Percentiles rank a stretch among this genome's conserved stretches.
Conservation (phyloP, 2,888 invertebrate genomes). For the Lasioglossum calceatum region DNA sequence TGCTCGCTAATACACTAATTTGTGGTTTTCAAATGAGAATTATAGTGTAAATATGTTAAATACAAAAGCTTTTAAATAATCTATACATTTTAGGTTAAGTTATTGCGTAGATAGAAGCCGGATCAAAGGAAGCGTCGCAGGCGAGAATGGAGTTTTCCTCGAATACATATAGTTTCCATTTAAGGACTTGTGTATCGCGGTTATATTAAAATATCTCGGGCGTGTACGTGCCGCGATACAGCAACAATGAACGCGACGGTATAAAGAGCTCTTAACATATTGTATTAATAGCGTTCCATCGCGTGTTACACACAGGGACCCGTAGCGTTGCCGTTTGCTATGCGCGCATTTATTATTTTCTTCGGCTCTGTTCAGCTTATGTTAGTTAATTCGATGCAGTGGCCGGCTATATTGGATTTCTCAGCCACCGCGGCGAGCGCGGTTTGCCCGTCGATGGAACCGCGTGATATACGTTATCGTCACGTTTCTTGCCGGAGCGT, state of each 20-base stretch:
- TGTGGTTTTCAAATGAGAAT: too few relatives aligned
- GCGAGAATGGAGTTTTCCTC: slow-evolving; percentile 6
- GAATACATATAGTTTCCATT: neutral
- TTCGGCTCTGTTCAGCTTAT: slow-evolving; percentile 19
- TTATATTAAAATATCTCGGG: slow-evolving; percentile 28
- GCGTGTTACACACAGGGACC: slow-evolving; percentile 30
- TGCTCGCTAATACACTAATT: too few relatives aligned
- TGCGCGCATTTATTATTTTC: slow-evolving; percentile 34
- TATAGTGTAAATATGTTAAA: too few relatives aligned
- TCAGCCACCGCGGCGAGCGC: neutral
- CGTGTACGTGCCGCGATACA: slow-evolving; percentile 17
- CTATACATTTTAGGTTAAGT: neutral
- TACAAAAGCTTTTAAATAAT: too few relatives aligned
- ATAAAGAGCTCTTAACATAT: slow-evolving; percentile 44
- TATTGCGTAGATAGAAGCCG: neutral
- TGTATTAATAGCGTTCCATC: slow-evolving; percentile 46
- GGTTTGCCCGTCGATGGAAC: slow-evolving; percentile 43
- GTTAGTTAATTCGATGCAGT: slow-evolving; percentile 41
- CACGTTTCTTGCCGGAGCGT: slow-evolving; percentile 39
- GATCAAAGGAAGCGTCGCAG: neutral
- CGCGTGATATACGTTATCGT: slow-evolving; percentile 53
- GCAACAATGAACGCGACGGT: slow-evolving; percentile 32
- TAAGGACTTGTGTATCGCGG: slow-evolving; percentile 5
- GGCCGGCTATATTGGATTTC: slow-evolving; percentile 28
- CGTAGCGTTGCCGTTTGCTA: slow-evolving; percentile 18